Evolutionary conservation across 1,140 invertebrate species (phyloP), one percentile per base, ranked within the genome.

Genomic region (Drosophila yakuba): DNA sequence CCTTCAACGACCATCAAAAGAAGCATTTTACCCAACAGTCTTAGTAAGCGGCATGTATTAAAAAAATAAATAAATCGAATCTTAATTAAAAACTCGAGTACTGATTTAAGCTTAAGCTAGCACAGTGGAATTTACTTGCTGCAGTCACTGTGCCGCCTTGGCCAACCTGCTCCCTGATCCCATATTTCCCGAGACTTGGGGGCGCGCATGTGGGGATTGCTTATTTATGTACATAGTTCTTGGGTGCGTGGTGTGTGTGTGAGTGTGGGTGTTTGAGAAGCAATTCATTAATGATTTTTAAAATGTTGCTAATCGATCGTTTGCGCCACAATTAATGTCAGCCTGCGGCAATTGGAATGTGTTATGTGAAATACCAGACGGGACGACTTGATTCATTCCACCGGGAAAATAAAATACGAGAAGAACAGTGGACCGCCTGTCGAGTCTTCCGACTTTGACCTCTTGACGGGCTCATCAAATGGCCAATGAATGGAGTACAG

Each of bases 271-370:
- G 80, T 89, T 89, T 84, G 77, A 78, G 84, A 75, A 89, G 74
- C 84, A 80, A 89, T 89, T 89, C 84, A 89, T 89, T 89, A 89
- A 89, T 89, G 84, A 89, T 84, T 89, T 84, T 80, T 71, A 84
- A 89, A 89, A 89, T 84, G 84, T 79, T 80, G 72, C 76, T 89
- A 89, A 89, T 89, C 80, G 84, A 89, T 89, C 84, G 84, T 89
- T 89, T 89, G 80, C 80, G 80, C 84, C 79, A 89, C 82, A 89
- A 89, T 89, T 89, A 89, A 89, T 90, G 84, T 89, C 84, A 89
- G 84, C 48, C 38, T 43, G 58, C 25, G 73, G 80, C 84, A 77
- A 89, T 89, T 80, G 84, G 84, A 80, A 89, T 89, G 84, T 89
- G 84, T 74, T 63, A 78, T 64, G 54, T 80, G 84, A 84, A 68